A percentile compares a stretch with the other conserved stretches of the same genome.
Evolutionary conservation across 2,113 vertebrate species (phyloP).

Genomic region (Eptesicus fuscus): DNA sequence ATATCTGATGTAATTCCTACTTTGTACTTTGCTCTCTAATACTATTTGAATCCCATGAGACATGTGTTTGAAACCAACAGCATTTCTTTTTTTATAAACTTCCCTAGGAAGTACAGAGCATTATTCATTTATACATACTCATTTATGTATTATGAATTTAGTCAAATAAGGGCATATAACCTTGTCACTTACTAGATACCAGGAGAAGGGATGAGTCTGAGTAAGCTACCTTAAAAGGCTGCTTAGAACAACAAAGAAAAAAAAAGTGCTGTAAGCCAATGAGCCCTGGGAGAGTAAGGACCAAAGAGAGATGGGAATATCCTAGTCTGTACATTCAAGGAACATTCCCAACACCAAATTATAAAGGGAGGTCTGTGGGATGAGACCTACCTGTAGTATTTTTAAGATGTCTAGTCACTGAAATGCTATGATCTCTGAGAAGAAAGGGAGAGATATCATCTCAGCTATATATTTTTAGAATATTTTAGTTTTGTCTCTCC

Average conservation of each 20-base stretch:
- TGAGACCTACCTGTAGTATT: not conserved
- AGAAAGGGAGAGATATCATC: not conserved
- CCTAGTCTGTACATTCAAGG: not conserved
- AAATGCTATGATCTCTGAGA: not conserved
- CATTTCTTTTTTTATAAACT: not conserved
- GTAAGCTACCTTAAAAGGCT: not conserved
- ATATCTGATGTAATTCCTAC: not conserved
- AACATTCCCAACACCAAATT: not conserved
- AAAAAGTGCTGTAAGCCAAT: not conserved
- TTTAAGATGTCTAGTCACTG: not conserved
- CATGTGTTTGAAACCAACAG: not conserved
- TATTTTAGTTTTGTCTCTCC: constrained; percentile 33
- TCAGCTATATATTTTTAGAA: not conserved
- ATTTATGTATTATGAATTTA: not conserved
- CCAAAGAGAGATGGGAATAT: not conserved
- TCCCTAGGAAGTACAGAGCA: not conserved
- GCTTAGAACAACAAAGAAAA: not conserved
- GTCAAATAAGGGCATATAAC: not conserved
- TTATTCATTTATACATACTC: not conserved
- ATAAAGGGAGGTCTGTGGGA: not conserved
- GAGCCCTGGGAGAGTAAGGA: not conserved
- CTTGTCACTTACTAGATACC: not conserved
- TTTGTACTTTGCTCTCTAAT: not conserved
- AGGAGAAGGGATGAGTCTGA: not conserved
- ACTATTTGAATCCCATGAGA: not conserved